Base-by-base conservation (phyloP, 2,113 vertebrate genomes). In the Geococcyx californianus region DNA sequence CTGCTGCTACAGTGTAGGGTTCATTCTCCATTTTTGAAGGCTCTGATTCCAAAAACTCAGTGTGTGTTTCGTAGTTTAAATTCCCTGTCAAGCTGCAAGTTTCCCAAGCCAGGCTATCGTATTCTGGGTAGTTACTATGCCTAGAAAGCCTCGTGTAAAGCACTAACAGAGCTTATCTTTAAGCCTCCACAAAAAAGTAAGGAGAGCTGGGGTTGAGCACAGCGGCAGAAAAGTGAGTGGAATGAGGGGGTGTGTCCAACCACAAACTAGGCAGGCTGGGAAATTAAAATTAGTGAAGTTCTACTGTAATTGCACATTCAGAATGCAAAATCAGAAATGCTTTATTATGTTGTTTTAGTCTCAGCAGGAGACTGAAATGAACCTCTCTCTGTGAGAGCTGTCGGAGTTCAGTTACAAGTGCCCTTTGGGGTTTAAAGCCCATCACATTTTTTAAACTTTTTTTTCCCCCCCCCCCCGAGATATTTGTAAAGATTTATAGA, bases 381-480 rank as follows among this genome's bases (percentile, higher is more conserved):
- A 15, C 21, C 28, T 68, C 45, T 88, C 23, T 2, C 28, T 47
- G 13, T n/a, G 68, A 58, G 64, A 94, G 19, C 19, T 93, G 74
- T 20, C 38, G 44, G 25, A 69, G 38, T 45, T 93, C 81, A 76
- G 84, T 80, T 94, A 78, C 49, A 93, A 83, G 54, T 7, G 2
- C 82, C 73, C 92, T 96, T 97, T 92, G 75, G 84, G 96, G 82
- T 95, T 92, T 90, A 95, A 79, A 89, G n/a, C 19, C 36, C 55
- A 91, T 64, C 59, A 34, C 82, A 68, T 76, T 95, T 96, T 86
- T 86, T 42, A 74, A 70, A 28, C 38, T 49, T 91, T 74, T 62
- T 83, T 55, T 58, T 44, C 20, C 16, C 33, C 15, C 33, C n/a
- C n/a, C n/a, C n/a, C n/a, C n/a, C n/a, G 66, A 85, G 28, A 82